Percentiles rank a stretch among this genome's conserved stretches.
phyloP scores from a whole-genome alignment of 2,113 vertebrate genomes.

The Trematomus loennbergii region DNA sequence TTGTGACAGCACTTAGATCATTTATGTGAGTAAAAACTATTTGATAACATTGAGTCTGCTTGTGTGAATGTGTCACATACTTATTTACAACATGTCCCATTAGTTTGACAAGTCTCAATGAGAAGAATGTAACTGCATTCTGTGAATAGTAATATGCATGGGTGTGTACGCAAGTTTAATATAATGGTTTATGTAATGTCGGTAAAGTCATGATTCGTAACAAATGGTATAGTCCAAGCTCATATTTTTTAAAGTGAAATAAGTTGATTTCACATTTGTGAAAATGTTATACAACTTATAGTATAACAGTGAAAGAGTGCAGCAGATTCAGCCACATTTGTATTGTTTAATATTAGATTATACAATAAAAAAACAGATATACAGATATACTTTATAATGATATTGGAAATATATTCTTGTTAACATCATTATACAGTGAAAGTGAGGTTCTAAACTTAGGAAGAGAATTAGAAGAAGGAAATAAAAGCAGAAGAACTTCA shows the following conservation, averaged over 20 bases:
- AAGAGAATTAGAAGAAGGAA: neutral
- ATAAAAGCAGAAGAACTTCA: slow-evolving; percentile 1
- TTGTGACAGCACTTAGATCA: slow-evolving; percentile 31
- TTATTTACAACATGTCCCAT: slow-evolving; percentile 47
- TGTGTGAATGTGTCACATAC: slow-evolving; percentile 24
- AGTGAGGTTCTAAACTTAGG: neutral
- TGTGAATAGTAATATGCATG: too few species aligned
- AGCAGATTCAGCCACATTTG: neutral
- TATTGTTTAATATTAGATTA: neutral
- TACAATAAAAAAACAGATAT: neutral
- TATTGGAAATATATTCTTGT: neutral
- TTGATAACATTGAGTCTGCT: slow-evolving; percentile 42
- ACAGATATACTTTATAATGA: neutral
- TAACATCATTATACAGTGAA: neutral
- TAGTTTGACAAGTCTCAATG: slow-evolving; percentile 49
- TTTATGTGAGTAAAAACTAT: slow-evolving; percentile 63
- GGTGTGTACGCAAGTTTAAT: too few species aligned
- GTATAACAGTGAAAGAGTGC: neutral
- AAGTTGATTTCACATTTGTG: neutral
- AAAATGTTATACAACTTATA: neutral
- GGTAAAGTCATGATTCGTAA: too few species aligned
- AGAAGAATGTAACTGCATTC: slow-evolving; percentile 2
- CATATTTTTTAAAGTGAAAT: neutral
- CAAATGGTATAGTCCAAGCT: neutral
- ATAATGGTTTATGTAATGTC: too few species aligned